Evolutionary conservation across 2,888 invertebrate species (phyloP), one percentile per base, ranked within the genome.

Genomic region (Hypomecis atomaria): DNA sequence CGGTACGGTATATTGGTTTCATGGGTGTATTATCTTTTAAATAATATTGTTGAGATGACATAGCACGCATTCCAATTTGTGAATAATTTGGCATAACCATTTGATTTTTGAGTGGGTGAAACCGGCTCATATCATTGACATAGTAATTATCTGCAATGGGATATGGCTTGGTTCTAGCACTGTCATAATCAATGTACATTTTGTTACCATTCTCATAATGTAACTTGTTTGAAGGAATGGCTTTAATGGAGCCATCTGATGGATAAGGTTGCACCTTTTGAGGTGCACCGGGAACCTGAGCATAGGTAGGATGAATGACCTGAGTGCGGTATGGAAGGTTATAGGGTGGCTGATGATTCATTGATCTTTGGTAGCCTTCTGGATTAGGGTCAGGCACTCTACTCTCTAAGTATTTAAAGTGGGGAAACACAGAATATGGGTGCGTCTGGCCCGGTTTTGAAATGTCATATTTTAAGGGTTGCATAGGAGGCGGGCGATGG

Each of bases 391-490:
- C 90, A 71, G 84, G 70, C 67, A 85, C 77, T 76, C 90, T 79
- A 66, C 79, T 86, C 59, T 92, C 92, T 62, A 89, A 65, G 77
- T 90, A 91, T 73, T 92, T 91, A 10, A 87, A 74, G 38, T 87
- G 86, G 42, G 87, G 81, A 76, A 89, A 90, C 34, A 85, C 70
- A 59, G 87, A 73, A 76, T 88, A 90, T 40, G 85, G 81, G 64
- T 89, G 88, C 62, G 84, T 71, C 40, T 85, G 82, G 57, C 86
- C 70, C 70, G 87, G 60, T 73, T 90, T 91, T 64, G 85, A 86
- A 63, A 89, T 71, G 59, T 91, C 90, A 87, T 87, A 90, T 78
- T 89, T 89, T 71, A 87, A 86, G 59, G 86, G 65, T 42, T 85
- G 78, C 71, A 83, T 84, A 48, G 85, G 75, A 61, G 84, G 78